These are phyloP conservation scores for Clinocottus analis DNA, from an alignment of 2,113 vertebrate species.

Conservation along the genomic window DNA sequence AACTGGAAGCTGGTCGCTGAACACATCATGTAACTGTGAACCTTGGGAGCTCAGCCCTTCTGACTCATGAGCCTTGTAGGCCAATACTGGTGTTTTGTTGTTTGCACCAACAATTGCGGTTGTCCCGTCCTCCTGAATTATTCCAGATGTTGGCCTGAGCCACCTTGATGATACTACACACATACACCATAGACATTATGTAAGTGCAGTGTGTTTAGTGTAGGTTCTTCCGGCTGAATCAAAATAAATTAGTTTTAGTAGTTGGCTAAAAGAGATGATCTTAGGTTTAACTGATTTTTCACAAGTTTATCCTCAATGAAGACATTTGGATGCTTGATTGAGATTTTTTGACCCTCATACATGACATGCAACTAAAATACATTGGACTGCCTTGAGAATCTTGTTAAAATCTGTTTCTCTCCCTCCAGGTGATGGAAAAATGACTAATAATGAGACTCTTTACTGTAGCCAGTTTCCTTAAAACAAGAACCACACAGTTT, in stretches of 20 bases:
- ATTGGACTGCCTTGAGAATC: background rate
- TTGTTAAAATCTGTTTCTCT: background rate
- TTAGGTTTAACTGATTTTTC: slow-evolving; percentile 1
- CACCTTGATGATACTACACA: slow-evolving; percentile 23
- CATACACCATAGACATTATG: background rate
- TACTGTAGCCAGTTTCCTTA: background rate
- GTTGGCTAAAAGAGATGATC: background rate
- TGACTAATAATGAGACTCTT: background rate
- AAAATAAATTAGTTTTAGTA: background rate
- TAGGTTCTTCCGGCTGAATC: slow-evolving; percentile 5
- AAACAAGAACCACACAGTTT: background rate
- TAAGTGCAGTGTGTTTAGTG: background rate
- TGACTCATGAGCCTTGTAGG: slow-evolving; percentile 1
- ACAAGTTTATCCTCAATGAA: background rate
- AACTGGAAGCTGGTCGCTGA: slow-evolving; percentile 15
- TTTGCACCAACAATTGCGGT: slow-evolving; percentile 23
- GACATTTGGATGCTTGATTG: background rate
- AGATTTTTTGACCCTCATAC: background rate
- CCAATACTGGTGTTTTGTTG: slow-evolving; percentile 12
- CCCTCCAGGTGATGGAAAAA: background rate
- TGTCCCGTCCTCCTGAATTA: background rate
- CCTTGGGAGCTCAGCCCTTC: background rate
- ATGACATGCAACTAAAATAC: background rate
- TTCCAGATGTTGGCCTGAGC: slow-evolving; percentile 30
- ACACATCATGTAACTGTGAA: background rate